Base-by-base conservation (phyloP, 2,113 vertebrate species). In the Platichthys stellatus region DNA sequence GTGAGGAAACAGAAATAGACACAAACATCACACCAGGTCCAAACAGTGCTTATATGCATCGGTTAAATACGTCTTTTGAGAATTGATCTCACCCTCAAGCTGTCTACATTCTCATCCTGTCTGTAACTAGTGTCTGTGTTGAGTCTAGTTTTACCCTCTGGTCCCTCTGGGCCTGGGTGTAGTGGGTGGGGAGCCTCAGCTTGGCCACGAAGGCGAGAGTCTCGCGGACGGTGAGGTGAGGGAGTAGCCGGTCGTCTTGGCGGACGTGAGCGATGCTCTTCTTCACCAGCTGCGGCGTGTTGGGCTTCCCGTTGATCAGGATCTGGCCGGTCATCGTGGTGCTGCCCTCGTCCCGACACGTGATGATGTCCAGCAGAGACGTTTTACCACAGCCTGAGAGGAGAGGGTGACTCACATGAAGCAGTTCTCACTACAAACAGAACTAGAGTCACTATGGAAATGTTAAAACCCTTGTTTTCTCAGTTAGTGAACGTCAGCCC, bases 181-280 rank as follows among this genome's bases (percentile, higher is more conserved):
- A 98, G 90, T 86, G 90, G 47, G 94, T 95, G 31, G 97, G 97
- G 56, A 99, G 96, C 49, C 97, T 94, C 64, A 99, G 93, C 79
- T 95, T 96, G 76, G 97, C 97, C 2, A 97, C 84, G 18, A 99
- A 98, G 69, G 90, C 61, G 17, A 98, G 92, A 1, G 97, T 99
- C 94, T 99, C 97, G 0, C 95, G 93, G 60, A 99, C 97, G 0
- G 96, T 98, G 87, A 99, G 94, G 88, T 97, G 95, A 38, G 97
- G 96, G 62, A 98, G 95, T 66, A 98, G 95, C 1, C 96, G 96
- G 92, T 98, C 97, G 1, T 98, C 96, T 84, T 97, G 97, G 21
- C 95, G 93, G 56, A 98, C 97, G 0, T 99, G 97, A 56, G 97
- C 98, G 2, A 98, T 94, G 67, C 87, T 94, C 84, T 97, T 97